Percentiles rank a stretch among this genome's conserved stretches.
phyloP scores from a whole-genome alignment of 2,797 vertebrate species.

The Mastacembelus armatus region DNA sequence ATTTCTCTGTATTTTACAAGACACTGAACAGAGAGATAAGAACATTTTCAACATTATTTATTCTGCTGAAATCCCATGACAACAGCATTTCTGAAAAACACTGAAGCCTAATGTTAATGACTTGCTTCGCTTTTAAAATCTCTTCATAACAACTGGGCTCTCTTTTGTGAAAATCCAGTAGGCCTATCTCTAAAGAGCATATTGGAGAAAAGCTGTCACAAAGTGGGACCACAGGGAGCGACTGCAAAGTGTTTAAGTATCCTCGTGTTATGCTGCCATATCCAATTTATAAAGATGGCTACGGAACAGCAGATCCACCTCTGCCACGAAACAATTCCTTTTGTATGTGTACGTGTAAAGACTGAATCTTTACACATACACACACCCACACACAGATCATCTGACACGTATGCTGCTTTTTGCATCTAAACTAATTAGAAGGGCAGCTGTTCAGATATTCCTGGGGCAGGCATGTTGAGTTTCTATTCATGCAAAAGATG shows the following conservation, averaged over 20 bases:
- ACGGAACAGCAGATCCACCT: conserved; percentile 67
- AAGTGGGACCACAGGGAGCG: conserved; percentile 60
- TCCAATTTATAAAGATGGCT: conserved; percentile 69
- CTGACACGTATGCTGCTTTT: conserved; percentile 21
- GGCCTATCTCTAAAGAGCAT: conserved; percentile 70
- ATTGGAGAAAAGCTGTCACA: conserved; percentile 66
- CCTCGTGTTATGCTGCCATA: conserved; percentile 63
- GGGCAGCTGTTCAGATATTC: conserved; percentile 3
- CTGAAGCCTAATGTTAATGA: conserved; percentile 61
- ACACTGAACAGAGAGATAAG: conserved; percentile 1
- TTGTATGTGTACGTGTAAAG: conserved; percentile 51
- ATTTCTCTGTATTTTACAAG: conserved; percentile 35
- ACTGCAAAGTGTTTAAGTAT: conserved; percentile 60
- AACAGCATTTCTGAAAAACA: conserved; percentile 56
- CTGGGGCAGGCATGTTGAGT: background rate
- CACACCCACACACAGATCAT: background rate
- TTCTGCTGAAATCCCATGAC: conserved; percentile 56
- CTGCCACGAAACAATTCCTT: conserved; percentile 62
- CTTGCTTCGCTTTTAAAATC: conserved; percentile 66
- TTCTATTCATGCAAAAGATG: background rate
- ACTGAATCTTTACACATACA: conserved; percentile 20
- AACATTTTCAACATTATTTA: conserved; percentile 39
- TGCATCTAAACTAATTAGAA: background rate
- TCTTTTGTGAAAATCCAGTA: conserved; percentile 58
- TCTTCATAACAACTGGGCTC: conserved; percentile 54